phyloP scores from a whole-genome alignment of 2,888 invertebrate species.

The Halocaridina rubra region DNA sequence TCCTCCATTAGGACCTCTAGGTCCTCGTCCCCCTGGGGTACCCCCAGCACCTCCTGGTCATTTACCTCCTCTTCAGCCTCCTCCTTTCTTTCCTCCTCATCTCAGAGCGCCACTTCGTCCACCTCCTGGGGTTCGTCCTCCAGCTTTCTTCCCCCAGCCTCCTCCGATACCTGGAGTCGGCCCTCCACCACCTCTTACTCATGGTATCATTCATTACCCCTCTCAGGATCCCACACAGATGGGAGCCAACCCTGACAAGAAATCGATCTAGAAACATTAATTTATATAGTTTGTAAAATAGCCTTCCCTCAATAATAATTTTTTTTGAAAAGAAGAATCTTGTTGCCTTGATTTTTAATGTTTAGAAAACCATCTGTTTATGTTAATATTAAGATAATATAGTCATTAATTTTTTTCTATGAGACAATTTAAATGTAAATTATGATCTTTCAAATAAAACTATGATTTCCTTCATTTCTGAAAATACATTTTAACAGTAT shows the following conservation, averaged over 20 bases:
- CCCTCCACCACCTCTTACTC: slow-evolving; percentile 71
- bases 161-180: slow-evolving; percentile 65
- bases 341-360: too few relatives aligned
- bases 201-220: slow-evolving; percentile 85
- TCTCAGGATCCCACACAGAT: slow-evolving; percentile 96
- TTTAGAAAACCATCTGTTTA: too few relatives aligned
- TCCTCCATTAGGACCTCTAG: slow-evolving; percentile 72
- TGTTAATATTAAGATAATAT: too few relatives aligned
- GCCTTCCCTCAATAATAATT: too few relatives aligned
- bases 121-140: slow-evolving; percentile 67
- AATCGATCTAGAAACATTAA: too few relatives aligned
- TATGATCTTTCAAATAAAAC: too few relatives aligned
- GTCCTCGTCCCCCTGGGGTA: slow-evolving; percentile 70
- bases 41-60: slow-evolving; percentile 66
- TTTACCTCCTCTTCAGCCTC: slow-evolving; percentile 69
- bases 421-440: too few relatives aligned
- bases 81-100: slow-evolving; percentile 69
- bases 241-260: slow-evolving; percentile 73
- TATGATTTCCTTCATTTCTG: too few relatives aligned
- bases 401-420: too few relatives aligned
- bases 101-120: slow-evolving; percentile 68
- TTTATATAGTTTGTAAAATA: too few relatives aligned
- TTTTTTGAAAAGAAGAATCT: too few relatives aligned
- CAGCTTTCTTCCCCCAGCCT: slow-evolving; percentile 65
- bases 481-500: too few relatives aligned